Conservation (phyloP, 2,797 vertebrate genomes). For the Anguilla marmorata region DNA sequence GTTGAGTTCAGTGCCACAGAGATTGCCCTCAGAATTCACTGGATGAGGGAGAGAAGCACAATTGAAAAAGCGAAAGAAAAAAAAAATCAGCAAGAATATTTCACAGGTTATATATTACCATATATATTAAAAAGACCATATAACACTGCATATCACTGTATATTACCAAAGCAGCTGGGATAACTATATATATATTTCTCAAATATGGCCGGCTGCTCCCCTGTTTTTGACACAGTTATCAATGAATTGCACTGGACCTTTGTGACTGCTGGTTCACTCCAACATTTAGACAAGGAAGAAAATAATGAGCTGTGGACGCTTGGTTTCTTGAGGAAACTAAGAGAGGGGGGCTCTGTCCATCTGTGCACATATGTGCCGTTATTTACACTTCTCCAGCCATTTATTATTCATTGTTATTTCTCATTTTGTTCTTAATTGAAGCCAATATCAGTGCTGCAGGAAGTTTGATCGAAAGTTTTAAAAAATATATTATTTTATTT, state of each 20-base stretch:
- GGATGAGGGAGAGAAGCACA: neutral
- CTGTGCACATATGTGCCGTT: constrained; percentile 34
- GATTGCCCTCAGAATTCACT: neutral
- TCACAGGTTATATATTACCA: constrained; percentile 14
- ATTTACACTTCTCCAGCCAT: constrained; percentile 34
- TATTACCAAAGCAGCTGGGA: constrained; percentile 3
- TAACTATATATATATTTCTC: neutral
- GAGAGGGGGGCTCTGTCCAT: constrained; percentile 26
- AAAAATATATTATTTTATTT: neutral
- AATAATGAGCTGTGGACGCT: constrained; percentile 2
- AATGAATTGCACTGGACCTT: neutral
- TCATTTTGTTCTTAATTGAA: constrained; percentile 29
- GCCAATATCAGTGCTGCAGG: constrained; percentile 7
- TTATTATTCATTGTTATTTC: constrained; percentile 44
- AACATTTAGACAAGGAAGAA: neutral
- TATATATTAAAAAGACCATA: constrained; percentile 21
- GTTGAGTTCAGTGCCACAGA: neutral
- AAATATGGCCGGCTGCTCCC: neutral
- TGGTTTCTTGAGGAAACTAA: neutral
- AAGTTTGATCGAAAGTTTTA: constrained; percentile 26
- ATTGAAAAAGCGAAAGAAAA: neutral
- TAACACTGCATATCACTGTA: neutral
- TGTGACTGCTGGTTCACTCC: neutral
- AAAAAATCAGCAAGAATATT: constrained; percentile 7
- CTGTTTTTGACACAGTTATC: neutral